phyloP scores from a whole-genome alignment of 2,113 vertebrate genomes.

The Monarcha castaneiventris region DNA sequence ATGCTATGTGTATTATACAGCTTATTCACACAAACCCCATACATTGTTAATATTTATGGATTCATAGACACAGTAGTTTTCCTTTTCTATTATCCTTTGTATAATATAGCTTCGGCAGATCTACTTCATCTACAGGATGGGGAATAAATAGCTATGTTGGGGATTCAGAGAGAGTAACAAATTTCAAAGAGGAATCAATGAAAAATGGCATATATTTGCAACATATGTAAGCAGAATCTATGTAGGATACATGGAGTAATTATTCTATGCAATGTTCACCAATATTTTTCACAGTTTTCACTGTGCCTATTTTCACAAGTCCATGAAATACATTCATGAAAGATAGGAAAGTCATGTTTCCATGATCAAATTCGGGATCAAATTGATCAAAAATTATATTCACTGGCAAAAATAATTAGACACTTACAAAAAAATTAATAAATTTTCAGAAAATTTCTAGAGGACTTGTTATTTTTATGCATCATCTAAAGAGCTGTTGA shows the following conservation, averaged over 20 bases:
- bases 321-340: not conserved
- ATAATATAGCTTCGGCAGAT: not conserved
- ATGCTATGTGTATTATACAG: not conserved
- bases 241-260: not conserved
- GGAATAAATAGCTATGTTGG: not conserved
- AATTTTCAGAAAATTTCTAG: not conserved
- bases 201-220: not conserved
- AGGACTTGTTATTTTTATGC: not conserved
- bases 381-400: not conserved
- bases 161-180: not conserved
- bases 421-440: not conserved
- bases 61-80: not conserved
- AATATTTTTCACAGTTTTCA: not conserved
- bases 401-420: not conserved
- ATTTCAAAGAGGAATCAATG: not conserved
- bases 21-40: not conserved
- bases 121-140: not conserved
- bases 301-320: not conserved
- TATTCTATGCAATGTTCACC: not conserved
- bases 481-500: not conserved
- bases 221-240: not conserved
- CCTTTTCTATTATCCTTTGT: not conserved
- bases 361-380: not conserved
- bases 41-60: not conserved
- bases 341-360: not conserved